Evolutionary conservation across 2,113 vertebrate genomes (phyloP).

Genomic region (Sebastes fasciatus): DNA sequence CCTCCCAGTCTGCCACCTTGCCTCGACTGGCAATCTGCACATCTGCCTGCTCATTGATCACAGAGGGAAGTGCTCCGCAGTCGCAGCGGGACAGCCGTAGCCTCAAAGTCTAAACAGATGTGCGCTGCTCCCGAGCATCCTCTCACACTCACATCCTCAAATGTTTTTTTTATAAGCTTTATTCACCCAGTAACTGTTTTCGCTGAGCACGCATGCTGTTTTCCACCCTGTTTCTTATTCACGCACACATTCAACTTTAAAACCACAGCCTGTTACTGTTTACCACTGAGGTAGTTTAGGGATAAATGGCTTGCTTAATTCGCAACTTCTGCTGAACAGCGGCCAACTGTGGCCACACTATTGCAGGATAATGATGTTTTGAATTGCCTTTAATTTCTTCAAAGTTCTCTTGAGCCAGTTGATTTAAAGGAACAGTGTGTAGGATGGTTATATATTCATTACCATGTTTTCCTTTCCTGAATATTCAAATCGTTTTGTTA

Average conservation of each 20-base stretch:
- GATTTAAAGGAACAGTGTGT: background rate
- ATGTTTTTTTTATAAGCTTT: constrained; percentile 26
- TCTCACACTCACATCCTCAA: constrained; percentile 34
- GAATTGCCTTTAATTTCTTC: background rate
- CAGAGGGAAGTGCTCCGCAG: constrained; percentile 49
- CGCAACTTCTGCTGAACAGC: background rate
- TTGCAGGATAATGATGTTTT: background rate
- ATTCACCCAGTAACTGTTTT: constrained; percentile 6
- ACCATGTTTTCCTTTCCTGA: too few relatives aligned
- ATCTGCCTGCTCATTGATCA: constrained; percentile 69
- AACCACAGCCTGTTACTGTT: background rate
- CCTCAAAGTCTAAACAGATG: constrained; percentile 64
- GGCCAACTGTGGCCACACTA: background rate
- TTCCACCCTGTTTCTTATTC: constrained; percentile 17
- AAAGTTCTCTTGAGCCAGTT: background rate
- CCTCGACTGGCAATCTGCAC: constrained; percentile 59
- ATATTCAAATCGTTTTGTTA: too few relatives aligned
- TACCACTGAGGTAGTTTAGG: background rate
- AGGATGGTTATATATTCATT: background rate
- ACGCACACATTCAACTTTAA: background rate
- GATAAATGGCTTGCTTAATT: background rate
- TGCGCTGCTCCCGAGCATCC: constrained; percentile 43
- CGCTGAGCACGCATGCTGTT: constrained; percentile 10
- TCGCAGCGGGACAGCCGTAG: constrained; percentile 41
- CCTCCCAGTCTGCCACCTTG: constrained; percentile 53